phyloP scores from a whole-genome alignment of 2,113 vertebrate genomes.

The Odocoileus hemionus region DNA sequence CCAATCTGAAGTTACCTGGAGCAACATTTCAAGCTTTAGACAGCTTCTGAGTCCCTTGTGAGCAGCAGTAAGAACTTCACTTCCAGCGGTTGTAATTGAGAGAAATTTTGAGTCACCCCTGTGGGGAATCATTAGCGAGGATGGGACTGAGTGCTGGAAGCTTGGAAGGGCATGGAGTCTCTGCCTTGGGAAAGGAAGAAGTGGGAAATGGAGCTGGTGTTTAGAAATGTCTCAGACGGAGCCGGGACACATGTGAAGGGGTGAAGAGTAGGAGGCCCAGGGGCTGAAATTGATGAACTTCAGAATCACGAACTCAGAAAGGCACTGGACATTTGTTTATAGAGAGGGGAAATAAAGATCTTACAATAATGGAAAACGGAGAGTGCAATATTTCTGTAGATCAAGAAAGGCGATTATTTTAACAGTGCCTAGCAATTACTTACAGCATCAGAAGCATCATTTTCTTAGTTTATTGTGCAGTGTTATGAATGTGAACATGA shows the following conservation, averaged over 20 bases:
- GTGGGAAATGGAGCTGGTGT: neutral
- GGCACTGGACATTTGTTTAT: neutral
- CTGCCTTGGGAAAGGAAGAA: neutral
- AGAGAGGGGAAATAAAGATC: too few relatives aligned
- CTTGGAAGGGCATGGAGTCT: neutral
- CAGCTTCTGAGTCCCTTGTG: neutral
- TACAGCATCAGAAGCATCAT: neutral
- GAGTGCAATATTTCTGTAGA: neutral
- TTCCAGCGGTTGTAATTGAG: neutral
- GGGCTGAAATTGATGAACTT: neutral
- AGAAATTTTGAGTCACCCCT: slow-evolving; percentile 19
- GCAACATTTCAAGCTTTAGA: neutral
- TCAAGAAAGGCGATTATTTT: neutral
- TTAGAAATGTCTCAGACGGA: neutral
- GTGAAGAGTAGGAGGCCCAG: neutral
- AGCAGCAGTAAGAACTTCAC: neutral
- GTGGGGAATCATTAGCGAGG: neutral
- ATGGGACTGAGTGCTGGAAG: neutral
- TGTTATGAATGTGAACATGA: neutral
- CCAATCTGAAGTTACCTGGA: neutral
- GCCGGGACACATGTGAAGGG: neutral
- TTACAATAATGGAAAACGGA: neutral
- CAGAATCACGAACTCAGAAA: neutral
- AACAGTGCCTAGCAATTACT: neutral
- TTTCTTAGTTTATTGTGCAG: neutral